Percentiles rank a stretch among this genome's conserved stretches.
These are phyloP conservation scores for Cryptosula pallasiana DNA, from an alignment of 2,888 invertebrate species.

Conservation along the genomic window DNA sequence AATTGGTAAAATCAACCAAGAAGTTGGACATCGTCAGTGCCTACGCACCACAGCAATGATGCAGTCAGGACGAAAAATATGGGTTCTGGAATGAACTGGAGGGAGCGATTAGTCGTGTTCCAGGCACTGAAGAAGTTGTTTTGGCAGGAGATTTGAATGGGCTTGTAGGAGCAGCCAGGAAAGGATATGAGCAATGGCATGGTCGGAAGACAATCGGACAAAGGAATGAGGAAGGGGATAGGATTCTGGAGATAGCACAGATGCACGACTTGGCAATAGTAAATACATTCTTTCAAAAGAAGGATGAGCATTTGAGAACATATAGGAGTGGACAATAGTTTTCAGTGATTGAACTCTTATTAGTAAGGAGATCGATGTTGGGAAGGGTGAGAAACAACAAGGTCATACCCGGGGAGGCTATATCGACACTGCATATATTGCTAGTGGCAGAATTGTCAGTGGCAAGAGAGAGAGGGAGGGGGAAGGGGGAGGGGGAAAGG, in stretches of 20 bases:
- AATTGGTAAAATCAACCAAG: neutral
- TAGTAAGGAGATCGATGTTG: neutral
- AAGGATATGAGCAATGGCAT: neutral
- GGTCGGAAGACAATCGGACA: neutral
- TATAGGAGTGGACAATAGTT: neutral
- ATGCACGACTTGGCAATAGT: neutral
- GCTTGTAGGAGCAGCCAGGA: neutral
- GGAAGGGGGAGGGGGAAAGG: neutral
- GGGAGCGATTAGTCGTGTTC: neutral
- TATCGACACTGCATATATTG: neutral
- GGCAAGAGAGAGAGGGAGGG: neutral
- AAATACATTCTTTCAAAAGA: neutral
- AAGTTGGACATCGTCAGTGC: neutral
- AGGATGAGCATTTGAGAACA: neutral
- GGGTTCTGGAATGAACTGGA: neutral
- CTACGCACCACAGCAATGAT: neutral
- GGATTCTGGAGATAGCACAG: neutral
- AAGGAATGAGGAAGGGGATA: neutral
- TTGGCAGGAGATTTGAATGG: neutral
- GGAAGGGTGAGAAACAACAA: neutral
- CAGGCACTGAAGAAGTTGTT: neutral
- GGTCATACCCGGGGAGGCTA: constrained; percentile 10
- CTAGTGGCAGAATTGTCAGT: neutral
- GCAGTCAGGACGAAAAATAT: neutral
- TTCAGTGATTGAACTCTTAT: neutral